Conservation (phyloP, 2,797 vertebrate species). For the Tokudaia muenninki region DNA sequence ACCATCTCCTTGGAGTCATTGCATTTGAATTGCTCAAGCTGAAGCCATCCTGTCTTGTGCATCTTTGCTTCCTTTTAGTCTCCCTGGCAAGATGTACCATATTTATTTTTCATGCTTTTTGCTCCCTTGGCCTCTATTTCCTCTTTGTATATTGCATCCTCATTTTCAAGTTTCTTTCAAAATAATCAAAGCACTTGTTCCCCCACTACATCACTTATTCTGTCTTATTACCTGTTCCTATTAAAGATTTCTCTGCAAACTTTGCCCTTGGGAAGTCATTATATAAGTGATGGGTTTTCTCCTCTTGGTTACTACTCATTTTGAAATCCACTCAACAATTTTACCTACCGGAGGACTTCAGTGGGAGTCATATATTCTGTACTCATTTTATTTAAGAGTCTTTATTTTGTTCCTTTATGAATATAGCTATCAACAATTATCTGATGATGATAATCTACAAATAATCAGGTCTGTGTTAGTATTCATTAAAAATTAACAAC, state of each 20-base stretch:
- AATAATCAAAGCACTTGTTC: background rate
- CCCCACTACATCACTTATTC: background rate
- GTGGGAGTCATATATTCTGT: background rate
- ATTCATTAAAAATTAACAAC: background rate
- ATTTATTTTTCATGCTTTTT: background rate
- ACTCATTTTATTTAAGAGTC: background rate
- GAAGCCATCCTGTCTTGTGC: background rate
- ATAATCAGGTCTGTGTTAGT: background rate
- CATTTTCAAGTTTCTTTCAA: background rate
- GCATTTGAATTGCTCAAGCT: background rate
- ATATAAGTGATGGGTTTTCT: conserved; percentile 17
- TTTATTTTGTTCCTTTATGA: conserved; percentile 9
- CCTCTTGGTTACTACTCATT: conserved; percentile 38
- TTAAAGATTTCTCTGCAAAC: background rate
- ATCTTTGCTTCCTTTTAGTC: background rate
- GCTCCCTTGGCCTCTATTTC: background rate
- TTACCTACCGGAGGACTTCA: conserved; percentile 22
- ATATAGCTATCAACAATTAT: background rate
- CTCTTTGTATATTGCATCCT: background rate
- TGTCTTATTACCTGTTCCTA: background rate
- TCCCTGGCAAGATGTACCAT: background rate
- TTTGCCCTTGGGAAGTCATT: background rate
- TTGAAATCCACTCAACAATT: conserved; percentile 36
- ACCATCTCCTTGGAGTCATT: background rate
- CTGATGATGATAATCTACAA: background rate